phyloP scores from a whole-genome alignment of 1,140 invertebrate genomes.

The Portunus trituberculatus region DNA sequence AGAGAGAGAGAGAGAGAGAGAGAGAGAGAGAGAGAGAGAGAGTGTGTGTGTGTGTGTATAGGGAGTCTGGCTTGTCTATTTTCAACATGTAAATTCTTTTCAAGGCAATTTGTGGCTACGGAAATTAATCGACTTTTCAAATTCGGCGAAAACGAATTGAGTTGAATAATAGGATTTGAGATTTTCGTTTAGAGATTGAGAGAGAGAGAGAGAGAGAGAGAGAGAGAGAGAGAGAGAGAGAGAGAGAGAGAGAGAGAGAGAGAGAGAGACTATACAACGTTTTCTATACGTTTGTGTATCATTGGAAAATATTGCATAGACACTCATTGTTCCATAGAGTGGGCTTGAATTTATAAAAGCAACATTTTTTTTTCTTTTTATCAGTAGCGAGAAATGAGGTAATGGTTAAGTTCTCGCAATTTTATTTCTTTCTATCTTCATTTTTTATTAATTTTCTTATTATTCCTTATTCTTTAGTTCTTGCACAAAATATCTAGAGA shows the following conservation, averaged over 20 bases:
- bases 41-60: background rate
- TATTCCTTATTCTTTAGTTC: background rate
- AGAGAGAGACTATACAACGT: background rate
- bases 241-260: slow-evolving; percentile 42
- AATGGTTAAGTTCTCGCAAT: no score
- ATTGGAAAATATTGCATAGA: no score
- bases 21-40: background rate
- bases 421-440: no score
- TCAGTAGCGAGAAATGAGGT: no score
- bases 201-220: no score
- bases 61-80: background rate
- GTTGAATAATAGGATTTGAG: background rate
- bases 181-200: background rate
- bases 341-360: no score
- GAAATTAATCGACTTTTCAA: slow-evolving; percentile 24
- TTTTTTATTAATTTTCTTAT: background rate
- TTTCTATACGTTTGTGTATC: background rate
- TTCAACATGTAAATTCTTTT: slow-evolving; percentile 14
- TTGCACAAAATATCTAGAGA: no score
- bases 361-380: no score
- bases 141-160: slow-evolving; percentile 13
- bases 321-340: no score
- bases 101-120: background rate
- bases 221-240: no score
- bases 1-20: background rate